Percentiles rank a stretch among this genome's conserved stretches.
Evolutionary conservation across 2,888 invertebrate species (phyloP).

Genomic region (Therioaphis trifolii): DNA sequence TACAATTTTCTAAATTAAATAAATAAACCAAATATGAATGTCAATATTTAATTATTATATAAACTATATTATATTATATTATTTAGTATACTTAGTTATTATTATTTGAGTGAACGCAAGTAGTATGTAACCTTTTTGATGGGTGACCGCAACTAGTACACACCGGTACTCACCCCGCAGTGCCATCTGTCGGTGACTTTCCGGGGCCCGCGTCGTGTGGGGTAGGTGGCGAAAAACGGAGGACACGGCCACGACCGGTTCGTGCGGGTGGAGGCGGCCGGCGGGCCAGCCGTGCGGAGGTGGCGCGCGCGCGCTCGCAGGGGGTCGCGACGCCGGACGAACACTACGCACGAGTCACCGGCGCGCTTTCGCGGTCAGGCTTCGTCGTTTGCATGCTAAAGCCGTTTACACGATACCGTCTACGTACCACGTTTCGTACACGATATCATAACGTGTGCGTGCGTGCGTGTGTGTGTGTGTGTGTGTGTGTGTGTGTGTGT

Average conservation of each 20-base stretch:
- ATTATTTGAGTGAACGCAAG: too few relatives aligned
- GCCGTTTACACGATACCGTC: too few relatives aligned
- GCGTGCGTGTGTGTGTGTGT: slow-evolving; percentile 56
- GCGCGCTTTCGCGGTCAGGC: not conserved
- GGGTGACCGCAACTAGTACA: too few relatives aligned
- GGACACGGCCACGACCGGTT: not conserved
- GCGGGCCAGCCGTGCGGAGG: not conserved
- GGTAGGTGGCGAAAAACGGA: not conserved
- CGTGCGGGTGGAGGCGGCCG: not conserved
- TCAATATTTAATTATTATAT: too few relatives aligned
- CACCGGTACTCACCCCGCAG: slow-evolving; percentile 21
- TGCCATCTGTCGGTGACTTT: slow-evolving; percentile 24
- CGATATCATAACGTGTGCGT: not conserved
- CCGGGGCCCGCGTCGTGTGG: too few relatives aligned
- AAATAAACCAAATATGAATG: too few relatives aligned
- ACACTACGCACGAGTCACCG: not conserved
- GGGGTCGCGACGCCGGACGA: slow-evolving; percentile 14
- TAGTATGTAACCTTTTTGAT: too few relatives aligned
- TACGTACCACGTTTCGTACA: too few relatives aligned
- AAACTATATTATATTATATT: too few relatives aligned
- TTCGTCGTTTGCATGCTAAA: slow-evolving; percentile 67
- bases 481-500: not conserved
- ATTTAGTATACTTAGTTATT: too few relatives aligned
- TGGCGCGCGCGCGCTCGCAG: not conserved
- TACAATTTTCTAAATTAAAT: too few relatives aligned